Conservation (phyloP, 2,113 vertebrate species). For the Furnarius figulus region DNA sequence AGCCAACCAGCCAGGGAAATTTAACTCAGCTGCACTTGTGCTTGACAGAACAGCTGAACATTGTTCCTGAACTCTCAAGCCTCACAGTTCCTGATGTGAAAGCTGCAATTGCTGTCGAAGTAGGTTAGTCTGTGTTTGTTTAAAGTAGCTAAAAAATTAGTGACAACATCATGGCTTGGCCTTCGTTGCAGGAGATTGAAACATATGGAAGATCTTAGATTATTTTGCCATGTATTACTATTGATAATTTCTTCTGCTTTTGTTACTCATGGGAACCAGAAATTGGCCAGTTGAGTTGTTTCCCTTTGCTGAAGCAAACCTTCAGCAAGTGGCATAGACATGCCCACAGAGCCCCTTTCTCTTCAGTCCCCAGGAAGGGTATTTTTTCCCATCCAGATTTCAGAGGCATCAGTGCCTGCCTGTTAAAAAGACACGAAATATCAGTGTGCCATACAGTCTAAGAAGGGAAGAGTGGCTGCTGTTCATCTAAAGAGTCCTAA, state of each 20-base stretch:
- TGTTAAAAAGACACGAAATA: background rate
- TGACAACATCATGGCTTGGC: background rate
- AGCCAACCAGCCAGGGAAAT: background rate
- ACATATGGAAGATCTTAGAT: background rate
- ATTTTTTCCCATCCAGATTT: background rate
- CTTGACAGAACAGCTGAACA: background rate
- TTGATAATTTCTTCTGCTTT: background rate
- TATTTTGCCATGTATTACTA: accelerated
- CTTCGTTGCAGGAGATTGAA: background rate
- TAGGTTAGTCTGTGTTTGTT: background rate
- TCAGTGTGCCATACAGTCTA: background rate
- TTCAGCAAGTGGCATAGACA: background rate
- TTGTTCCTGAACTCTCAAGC: background rate
- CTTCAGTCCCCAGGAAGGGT: accelerated
- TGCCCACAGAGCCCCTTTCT: background rate
- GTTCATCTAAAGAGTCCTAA: background rate
- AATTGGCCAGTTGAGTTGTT: background rate
- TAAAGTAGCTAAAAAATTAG: background rate
- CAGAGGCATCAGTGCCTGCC: background rate
- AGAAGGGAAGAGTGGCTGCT: background rate
- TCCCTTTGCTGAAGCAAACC: background rate
- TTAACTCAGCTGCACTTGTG: background rate
- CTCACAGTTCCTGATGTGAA: background rate
- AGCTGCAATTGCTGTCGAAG: background rate
- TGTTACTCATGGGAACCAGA: background rate